phyloP scores from a whole-genome alignment of 35 echinoderm and acorn worm species.

The Chiridota heheva region DNA sequence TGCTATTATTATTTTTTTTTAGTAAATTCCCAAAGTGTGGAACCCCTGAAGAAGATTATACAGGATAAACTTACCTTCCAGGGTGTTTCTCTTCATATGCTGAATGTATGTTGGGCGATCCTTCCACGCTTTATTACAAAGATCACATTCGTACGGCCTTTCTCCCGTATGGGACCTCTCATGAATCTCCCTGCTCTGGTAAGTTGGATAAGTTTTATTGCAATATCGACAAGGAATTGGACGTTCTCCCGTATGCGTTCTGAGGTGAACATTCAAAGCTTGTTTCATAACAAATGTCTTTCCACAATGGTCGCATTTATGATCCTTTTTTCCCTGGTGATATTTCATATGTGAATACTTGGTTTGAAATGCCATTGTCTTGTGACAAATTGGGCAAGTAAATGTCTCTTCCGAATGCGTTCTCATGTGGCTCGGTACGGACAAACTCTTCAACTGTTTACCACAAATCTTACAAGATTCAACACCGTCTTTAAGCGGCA shows the following conservation, averaged over 20 bases:
- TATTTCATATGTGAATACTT: conserved; percentile 14
- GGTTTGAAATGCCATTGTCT: conserved; percentile 10
- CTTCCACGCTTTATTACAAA: conserved; percentile 33
- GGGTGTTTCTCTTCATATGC: conserved; percentile 50
- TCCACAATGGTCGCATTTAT: not conserved
- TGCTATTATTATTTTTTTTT: no score
- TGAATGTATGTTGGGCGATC: conserved; percentile 3
- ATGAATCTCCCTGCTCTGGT: not conserved
- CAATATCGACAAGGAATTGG: conserved; percentile 32
- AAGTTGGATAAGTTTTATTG: not conserved
- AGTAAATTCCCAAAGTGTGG: no score
- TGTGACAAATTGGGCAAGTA: conserved; percentile 22
- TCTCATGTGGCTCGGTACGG: conserved; percentile 4
- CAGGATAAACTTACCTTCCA: conserved; percentile 36
- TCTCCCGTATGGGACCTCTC: conserved; percentile 9
- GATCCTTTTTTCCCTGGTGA: conserved; percentile 10
- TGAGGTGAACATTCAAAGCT: not conserved
- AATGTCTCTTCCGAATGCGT: conserved; percentile 12
- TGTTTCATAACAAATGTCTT: conserved; percentile 19
- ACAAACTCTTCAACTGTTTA: conserved; percentile 16
- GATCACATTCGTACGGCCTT: conserved; percentile 10
- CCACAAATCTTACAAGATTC: conserved; percentile 32
- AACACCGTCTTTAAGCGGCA: no score
- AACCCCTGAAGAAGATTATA: no score
- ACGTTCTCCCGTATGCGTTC: conserved; percentile 27